phyloP scores from a whole-genome alignment of 1,140 invertebrate genomes.

The Aphaenogaster ashmeadi region DNA sequence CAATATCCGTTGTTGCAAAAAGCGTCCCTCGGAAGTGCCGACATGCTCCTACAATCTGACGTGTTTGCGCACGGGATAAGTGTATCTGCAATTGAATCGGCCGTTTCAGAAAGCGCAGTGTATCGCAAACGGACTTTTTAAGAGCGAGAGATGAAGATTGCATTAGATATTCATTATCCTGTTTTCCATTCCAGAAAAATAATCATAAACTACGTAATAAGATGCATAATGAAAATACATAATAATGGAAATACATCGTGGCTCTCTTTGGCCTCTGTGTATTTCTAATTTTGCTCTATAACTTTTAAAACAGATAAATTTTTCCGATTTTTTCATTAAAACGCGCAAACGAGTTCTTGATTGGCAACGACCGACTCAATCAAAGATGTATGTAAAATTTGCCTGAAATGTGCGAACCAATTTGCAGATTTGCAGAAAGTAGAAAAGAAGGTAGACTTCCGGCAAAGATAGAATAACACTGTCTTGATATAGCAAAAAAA shows the following conservation, averaged over 20 bases:
- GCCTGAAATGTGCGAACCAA: background rate
- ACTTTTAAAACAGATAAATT: background rate
- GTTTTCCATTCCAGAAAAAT: background rate
- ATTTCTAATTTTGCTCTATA: background rate
- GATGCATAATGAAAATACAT: background rate
- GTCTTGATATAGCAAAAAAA: background rate
- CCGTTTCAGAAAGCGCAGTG: slow-evolving; percentile 16
- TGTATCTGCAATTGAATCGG: slow-evolving; percentile 49
- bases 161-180: background rate
- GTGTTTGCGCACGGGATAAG: slow-evolving; percentile 43
- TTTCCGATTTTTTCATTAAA: background rate
- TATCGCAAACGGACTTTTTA: background rate
- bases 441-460: background rate
- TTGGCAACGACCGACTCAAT: background rate
- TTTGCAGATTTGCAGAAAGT: background rate
- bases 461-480: slow-evolving; percentile 10
- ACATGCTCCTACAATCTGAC: background rate
- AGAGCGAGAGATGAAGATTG: background rate
- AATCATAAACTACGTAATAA: background rate
- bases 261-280: too few relatives aligned
- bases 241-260: background rate
- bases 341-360: background rate
- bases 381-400: background rate
- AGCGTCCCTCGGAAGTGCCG: background rate
- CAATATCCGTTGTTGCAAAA: slow-evolving; percentile 60